Conservation (phyloP, 35 echinoderm and acorn worm genomes). For the Apostichopus californicus region DNA sequence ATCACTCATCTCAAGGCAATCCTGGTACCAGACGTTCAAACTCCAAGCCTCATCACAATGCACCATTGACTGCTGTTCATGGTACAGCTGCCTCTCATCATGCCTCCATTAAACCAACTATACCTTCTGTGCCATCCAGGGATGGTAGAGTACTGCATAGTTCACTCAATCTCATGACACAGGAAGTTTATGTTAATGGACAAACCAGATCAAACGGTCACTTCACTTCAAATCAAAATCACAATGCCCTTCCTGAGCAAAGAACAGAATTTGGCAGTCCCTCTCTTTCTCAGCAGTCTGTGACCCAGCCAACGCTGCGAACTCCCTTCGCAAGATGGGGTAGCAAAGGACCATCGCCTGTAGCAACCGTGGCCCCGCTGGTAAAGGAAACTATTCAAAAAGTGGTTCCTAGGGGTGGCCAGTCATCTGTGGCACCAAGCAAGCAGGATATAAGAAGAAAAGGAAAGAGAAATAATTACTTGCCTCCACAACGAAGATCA, state of each 20-base stretch:
- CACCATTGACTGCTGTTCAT: no score
- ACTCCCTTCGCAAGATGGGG: constrained; percentile 29
- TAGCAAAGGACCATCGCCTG: constrained; percentile 44
- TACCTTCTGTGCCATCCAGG: not conserved
- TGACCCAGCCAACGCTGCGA: not conserved
- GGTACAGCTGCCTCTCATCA: not conserved
- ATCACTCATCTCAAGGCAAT: not conserved
- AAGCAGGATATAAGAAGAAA: not conserved
- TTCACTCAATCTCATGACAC: not conserved
- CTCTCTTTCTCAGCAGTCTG: not conserved
- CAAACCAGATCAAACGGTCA: not conserved
- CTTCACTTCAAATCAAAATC: not conserved
- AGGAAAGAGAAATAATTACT: not conserved
- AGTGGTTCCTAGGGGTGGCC: not conserved
- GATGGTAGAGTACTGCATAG: not conserved
- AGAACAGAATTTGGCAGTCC: constrained; percentile 38
- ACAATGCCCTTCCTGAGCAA: not conserved
- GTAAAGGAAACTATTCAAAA: not conserved
- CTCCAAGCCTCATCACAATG: not conserved
- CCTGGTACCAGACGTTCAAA: not conserved
- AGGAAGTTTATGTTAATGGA: not conserved
- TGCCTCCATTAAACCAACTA: not conserved
- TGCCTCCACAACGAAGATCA: constrained; percentile 10
- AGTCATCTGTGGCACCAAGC: not conserved
- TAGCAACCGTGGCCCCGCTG: constrained; percentile 43